Evolutionary conservation across 1,140 invertebrate species (phyloP).

Genomic region (Hypothenemus hampei): DNA sequence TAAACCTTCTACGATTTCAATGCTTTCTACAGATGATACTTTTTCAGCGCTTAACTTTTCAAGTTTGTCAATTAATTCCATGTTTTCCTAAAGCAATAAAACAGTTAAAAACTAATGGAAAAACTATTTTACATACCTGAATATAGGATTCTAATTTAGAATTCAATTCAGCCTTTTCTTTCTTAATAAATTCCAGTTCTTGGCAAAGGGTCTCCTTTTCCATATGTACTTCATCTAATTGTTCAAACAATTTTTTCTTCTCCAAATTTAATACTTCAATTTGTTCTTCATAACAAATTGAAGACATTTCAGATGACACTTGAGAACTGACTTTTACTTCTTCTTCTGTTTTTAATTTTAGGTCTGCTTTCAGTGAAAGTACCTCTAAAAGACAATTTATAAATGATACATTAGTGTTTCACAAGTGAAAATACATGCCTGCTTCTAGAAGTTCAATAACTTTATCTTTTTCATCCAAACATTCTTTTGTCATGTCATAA

Average conservation of each 20-base stretch:
- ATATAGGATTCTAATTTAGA: constrained; percentile 58
- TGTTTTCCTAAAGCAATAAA: constrained; percentile 65
- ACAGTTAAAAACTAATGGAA: constrained; percentile 33
- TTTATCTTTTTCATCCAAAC: constrained; percentile 33
- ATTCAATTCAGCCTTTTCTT: constrained; percentile 54
- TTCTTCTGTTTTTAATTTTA: constrained; percentile 44
- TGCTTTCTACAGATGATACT: constrained; percentile 62
- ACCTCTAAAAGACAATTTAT: constrained; percentile 26
- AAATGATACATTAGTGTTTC: not conserved
- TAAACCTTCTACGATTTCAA: constrained; percentile 62
- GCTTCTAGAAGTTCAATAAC: constrained; percentile 30
- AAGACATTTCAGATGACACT: constrained; percentile 61
- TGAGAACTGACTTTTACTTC: constrained; percentile 51
- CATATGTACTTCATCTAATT: constrained; percentile 47
- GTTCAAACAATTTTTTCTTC: constrained; percentile 41
- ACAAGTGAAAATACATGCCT: constrained; percentile 12
- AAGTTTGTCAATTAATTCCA: constrained; percentile 60
- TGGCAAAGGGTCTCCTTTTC: constrained; percentile 52
- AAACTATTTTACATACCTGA: constrained; percentile 38
- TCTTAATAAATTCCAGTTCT: constrained; percentile 52
- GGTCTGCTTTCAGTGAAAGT: constrained; percentile 32
- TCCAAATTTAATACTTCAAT: constrained; percentile 51
- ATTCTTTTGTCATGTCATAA: constrained; percentile 11
- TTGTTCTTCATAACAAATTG: constrained; percentile 65
- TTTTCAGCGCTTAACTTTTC: constrained; percentile 63